These are phyloP conservation scores for Emberiza fucata DNA, from an alignment of 2,113 vertebrate species.

Conservation along the genomic window DNA sequence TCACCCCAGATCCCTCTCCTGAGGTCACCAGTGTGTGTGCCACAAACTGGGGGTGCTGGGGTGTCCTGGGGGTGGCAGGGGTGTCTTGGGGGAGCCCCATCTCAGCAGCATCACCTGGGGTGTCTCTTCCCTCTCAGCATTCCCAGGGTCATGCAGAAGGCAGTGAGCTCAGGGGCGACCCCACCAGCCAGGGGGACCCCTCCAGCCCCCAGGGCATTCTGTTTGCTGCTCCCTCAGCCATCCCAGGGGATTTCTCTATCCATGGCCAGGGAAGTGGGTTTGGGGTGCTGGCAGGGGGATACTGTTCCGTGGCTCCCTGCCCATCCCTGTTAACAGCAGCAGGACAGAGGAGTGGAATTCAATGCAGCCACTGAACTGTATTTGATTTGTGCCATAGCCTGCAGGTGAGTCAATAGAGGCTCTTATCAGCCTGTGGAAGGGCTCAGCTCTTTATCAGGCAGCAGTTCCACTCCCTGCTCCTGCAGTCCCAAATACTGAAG, in stretches of 20 bases:
- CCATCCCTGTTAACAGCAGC: background rate
- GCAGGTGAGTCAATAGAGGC: background rate
- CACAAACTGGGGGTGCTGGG: background rate
- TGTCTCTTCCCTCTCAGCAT: background rate
- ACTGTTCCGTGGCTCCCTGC: background rate
- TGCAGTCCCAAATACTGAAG: background rate
- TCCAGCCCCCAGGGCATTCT: fast-evolving
- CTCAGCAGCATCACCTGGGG: background rate
- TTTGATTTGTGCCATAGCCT: background rate
- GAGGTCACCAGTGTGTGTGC: background rate
- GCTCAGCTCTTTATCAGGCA: background rate
- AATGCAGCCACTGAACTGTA: background rate
- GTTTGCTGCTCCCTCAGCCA: background rate
- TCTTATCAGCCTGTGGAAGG: background rate
- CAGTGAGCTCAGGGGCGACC: fast-evolving
- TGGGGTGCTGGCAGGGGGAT: background rate
- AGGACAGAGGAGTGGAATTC: background rate
- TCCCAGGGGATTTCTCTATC: background rate
- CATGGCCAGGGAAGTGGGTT: fast-evolving
- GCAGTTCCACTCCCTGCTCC: background rate
- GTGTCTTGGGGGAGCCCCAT: background rate
- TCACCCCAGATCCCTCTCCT: fast-evolving
- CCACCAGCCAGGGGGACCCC: background rate
- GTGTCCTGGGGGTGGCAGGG: background rate
- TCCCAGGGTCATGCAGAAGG: fast-evolving